A percentile compares a stretch with the other conserved stretches of the same genome.
phyloP scores from a whole-genome alignment of 2,888 invertebrate genomes.

The Lasioglossum morio region DNA sequence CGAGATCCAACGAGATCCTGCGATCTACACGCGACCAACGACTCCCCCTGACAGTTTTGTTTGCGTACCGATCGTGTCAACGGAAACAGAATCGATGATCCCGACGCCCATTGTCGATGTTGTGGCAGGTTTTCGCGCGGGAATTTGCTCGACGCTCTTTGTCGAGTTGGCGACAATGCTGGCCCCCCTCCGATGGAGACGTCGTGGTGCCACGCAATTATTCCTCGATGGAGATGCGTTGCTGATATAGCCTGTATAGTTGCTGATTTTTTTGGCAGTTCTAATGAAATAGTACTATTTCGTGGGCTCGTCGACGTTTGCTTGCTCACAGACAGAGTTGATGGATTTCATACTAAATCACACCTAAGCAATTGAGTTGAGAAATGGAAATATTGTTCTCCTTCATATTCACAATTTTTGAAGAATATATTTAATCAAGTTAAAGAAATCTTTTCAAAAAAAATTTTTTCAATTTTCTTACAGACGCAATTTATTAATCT shows the following conservation, averaged over 20 bases:
- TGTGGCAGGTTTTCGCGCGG: slow-evolving; percentile 13
- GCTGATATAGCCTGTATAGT: not conserved
- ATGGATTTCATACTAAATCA: no score
- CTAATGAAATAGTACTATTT: not conserved
- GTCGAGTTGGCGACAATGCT: not conserved
- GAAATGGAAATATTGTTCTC: no score
- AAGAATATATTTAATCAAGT: no score
- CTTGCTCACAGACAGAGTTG: not conserved
- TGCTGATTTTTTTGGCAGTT: not conserved
- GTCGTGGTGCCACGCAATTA: not conserved
- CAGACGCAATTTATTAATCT: no score
- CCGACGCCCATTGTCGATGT: slow-evolving; percentile 42
- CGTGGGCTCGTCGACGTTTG: not conserved
- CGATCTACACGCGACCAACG: slow-evolving; percentile 15
- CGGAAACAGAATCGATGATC: slow-evolving; percentile 25
- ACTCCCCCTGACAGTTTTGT: slow-evolving; percentile 68
- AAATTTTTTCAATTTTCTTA: no score
- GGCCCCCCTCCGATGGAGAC: not conserved
- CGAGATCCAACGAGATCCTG: not conserved
- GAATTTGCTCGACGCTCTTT: not conserved
- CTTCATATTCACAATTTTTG: no score
- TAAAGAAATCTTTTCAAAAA: no score
- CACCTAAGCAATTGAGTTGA: no score
- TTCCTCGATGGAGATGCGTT: not conserved
- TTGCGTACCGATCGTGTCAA: slow-evolving; percentile 59